Base-by-base conservation (phyloP, 2,113 vertebrate species). In the Phyllopteryx taeniolatus region DNA sequence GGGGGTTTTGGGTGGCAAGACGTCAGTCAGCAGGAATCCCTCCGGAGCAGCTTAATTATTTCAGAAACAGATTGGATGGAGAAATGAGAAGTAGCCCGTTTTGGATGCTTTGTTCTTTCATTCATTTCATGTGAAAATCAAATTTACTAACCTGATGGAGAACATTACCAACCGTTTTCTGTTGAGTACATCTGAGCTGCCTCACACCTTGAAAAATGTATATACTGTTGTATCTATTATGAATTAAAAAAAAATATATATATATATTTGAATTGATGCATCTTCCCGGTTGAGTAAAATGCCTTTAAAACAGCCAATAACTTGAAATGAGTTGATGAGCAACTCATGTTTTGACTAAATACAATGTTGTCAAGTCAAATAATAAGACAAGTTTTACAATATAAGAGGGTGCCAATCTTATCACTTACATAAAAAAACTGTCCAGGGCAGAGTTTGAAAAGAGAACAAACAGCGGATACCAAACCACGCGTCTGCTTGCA, bases 31-130 rank as follows among this genome's bases (percentile, higher is more conserved):
- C n/a, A 72, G 62, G 66, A 10, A 33, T 87, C 85, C 80, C 85
- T 51, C 44, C 0, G 76, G 87, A 78, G 72, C 56, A 56, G 73
- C 56, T 78, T 87, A 81, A 80, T 44, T 66, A 47, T 77, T 85
- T 85, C 80, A 70, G 81, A 74, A 79, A 73, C 43, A 0, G 70
- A 72, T 76, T 83, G 51, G 63, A 20, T 20, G 10, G 39, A 70
- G 63, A 72, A 62, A 33, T 11, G 61, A 63, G 60, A 56, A 7
- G 31, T 20, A n/a, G 2, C 62, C 62, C 35, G 17, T 19, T 27
- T 13, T n/a, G 22, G 56, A 31, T 5, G 31, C 8, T 54, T 11
- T 5, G 33, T 1, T 57, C 10, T 59, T 57, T 11, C 11, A 59
- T 27, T 59, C 22, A 59, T 59, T 59, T 27, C 4, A 61, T 6